phyloP scores from a whole-genome alignment of 2,797 vertebrate species.

The Adelosebastes latens region DNA sequence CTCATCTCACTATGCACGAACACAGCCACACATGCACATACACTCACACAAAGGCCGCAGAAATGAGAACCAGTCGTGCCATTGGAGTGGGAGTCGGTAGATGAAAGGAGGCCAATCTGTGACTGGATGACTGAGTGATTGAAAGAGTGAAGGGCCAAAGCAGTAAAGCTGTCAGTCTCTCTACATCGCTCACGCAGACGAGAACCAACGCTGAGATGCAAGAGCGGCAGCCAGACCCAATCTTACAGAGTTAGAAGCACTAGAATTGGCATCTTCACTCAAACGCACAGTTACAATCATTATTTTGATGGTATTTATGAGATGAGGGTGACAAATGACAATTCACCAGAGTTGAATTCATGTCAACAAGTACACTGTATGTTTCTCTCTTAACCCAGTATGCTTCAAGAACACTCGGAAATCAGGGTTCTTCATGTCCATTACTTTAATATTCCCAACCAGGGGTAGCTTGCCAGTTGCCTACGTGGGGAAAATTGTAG shows the following conservation, averaged over 20 bases:
- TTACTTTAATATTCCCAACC: neutral
- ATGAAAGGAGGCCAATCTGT: conserved; percentile 74
- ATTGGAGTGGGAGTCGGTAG: conserved; percentile 53
- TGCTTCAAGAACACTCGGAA: neutral
- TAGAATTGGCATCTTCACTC: conserved; percentile 29
- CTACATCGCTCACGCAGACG: conserved; percentile 59
- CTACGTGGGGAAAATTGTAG: rapidly evolving
- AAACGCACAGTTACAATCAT: conserved; percentile 24
- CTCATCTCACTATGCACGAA: conserved; percentile 54
- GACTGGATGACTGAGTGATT: conserved; percentile 72
- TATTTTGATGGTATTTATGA: conserved; percentile 44
- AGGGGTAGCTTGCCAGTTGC: neutral
- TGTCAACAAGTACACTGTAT: neutral
- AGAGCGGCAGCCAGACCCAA: conserved; percentile 46
- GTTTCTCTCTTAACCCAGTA: neutral
- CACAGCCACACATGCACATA: conserved; percentile 24
- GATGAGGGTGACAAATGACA: conserved; percentile 41
- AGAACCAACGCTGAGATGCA: conserved; percentile 56
- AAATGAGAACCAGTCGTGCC: conserved; percentile 76
- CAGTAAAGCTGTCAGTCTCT: conserved; percentile 77
- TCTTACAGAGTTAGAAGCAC: conserved; percentile 27
- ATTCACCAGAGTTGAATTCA: conserved; percentile 20
- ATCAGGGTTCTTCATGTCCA: neutral
- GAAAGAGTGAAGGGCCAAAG: conserved; percentile 70
- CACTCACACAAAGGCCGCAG: conserved; percentile 29